Percentiles rank a stretch among this genome's conserved stretches.
These are phyloP conservation scores for Grantiella picta DNA, from an alignment of 2,113 vertebrate genomes.

Conservation along the genomic window DNA sequence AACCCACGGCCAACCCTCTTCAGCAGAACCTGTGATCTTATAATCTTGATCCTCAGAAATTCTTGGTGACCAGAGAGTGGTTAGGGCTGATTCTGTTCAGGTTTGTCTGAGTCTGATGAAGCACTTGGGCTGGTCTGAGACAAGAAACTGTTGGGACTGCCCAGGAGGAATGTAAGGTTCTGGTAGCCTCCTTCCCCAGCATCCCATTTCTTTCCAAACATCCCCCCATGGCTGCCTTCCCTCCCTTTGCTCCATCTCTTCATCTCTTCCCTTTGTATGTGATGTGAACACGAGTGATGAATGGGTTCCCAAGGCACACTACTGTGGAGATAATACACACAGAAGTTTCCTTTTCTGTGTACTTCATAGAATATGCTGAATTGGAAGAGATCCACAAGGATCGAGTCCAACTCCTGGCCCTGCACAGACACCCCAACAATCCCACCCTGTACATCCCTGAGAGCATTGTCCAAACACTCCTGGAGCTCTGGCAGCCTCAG, in stretches of 20 bases:
- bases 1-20: background rate
- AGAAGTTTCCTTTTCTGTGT: background rate
- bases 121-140: background rate
- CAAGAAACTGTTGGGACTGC: background rate
- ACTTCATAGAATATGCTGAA: background rate
- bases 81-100: background rate
- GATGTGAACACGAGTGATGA: background rate
- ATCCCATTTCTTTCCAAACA: background rate
- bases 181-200: background rate
- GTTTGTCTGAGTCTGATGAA: background rate
- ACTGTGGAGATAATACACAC: background rate
- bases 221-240: background rate
- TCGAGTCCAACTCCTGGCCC: background rate
- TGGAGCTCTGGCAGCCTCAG: background rate
- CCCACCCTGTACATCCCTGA: background rate
- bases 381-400: background rate
- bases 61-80: background rate
- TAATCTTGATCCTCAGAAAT: background rate
- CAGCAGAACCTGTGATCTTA: background rate
- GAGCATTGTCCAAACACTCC: rapidly evolving
- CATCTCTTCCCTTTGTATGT: background rate
- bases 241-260: background rate
- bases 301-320: background rate
- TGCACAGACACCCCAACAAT: background rate
- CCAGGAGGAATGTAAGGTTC: background rate